These are phyloP conservation scores for Meloidogyne floridensis DNA, from an alignment of 1,140 invertebrate species.

Conservation along the genomic window DNA sequence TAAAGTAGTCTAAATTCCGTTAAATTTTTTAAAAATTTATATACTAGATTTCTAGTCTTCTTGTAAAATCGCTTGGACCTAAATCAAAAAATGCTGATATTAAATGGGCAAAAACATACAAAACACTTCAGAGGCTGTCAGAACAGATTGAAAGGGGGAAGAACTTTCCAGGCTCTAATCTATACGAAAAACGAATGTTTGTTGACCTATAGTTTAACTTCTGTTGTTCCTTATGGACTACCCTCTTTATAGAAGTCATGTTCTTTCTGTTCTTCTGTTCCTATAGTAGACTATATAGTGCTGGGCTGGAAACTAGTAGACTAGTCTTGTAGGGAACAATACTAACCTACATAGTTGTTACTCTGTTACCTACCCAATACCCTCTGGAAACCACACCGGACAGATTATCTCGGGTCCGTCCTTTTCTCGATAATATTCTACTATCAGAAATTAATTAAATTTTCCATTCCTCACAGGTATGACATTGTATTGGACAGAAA, in stretches of 20 bases:
- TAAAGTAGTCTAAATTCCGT: neutral
- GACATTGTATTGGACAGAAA: slow-evolving; percentile 28
- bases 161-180: slow-evolving; percentile 17
- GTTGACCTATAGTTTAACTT: neutral
- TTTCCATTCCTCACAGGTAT: neutral
- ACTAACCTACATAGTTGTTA: no score
- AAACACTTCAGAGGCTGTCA: neutral
- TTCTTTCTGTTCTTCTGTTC: no score
- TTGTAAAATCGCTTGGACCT: slow-evolving; percentile 18
- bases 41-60: slow-evolving; percentile 17
- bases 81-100: neutral
- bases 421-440: no score
- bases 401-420: no score
- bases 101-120: slow-evolving; percentile 16
- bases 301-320: no score
- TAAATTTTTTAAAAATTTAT: neutral
- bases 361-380: no score
- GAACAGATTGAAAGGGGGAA: slow-evolving; percentile 19
- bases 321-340: no score
- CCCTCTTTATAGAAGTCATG: no score
- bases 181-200: slow-evolving; percentile 27
- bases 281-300: no score
- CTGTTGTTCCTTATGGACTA: no score
- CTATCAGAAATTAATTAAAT: no score
- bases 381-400: no score